Conservation (phyloP, 2,113 vertebrate species). For the Tachysurus fulvidraco region DNA sequence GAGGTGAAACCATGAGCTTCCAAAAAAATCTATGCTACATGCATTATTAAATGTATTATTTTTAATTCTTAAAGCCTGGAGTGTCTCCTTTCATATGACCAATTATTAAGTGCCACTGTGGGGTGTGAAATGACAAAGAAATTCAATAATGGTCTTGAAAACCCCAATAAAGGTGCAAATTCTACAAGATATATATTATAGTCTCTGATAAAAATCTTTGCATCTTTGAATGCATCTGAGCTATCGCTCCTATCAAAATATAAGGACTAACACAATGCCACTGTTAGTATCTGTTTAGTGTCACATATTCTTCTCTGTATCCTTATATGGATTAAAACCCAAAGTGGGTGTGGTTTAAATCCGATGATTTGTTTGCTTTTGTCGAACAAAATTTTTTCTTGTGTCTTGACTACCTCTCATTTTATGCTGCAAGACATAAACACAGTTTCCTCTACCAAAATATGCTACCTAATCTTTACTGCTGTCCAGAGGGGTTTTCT, state of each 20-base stretch:
- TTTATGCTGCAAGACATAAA: background rate
- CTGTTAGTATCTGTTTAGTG: background rate
- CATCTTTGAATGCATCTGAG: background rate
- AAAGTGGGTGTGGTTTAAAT: background rate
- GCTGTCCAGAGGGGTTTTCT: background rate
- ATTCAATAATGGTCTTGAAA: too few relatives aligned
- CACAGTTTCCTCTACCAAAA: background rate
- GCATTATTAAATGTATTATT: too few relatives aligned
- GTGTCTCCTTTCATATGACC: too few relatives aligned
- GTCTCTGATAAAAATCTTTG: too few relatives aligned
- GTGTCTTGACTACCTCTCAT: background rate
- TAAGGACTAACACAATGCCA: background rate
- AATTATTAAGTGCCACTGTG: too few relatives aligned
- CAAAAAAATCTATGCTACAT: too few relatives aligned
- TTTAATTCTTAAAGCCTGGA: too few relatives aligned
- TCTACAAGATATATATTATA: too few relatives aligned
- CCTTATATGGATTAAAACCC: background rate
- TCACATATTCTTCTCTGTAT: background rate
- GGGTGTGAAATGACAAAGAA: too few relatives aligned
- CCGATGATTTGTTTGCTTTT: background rate
- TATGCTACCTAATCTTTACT: background rate
- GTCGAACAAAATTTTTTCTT: background rate
- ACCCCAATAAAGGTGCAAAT: too few relatives aligned
- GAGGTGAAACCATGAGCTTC: background rate
- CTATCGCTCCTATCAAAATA: background rate